Percentiles rank a stretch among this genome's conserved stretches.
Evolutionary conservation across 1,140 invertebrate genomes (phyloP).

Genomic region (Andricus grossulariae): DNA sequence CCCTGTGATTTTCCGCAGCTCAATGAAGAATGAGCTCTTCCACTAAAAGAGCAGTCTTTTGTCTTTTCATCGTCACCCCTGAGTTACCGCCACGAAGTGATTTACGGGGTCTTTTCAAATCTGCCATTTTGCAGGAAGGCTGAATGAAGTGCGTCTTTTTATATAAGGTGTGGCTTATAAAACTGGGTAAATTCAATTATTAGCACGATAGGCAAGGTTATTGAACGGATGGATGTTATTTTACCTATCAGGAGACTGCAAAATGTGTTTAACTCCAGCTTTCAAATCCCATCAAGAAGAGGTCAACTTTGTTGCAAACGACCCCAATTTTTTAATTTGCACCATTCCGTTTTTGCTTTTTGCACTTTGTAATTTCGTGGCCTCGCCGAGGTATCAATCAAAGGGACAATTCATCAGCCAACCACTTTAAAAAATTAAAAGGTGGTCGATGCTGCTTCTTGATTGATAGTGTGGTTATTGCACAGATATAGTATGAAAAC

Average conservation of each 20-base stretch:
- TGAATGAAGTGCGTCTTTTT: too few species aligned
- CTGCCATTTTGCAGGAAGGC: neutral
- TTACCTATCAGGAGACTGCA: too few species aligned
- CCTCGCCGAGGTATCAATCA: slow-evolving; percentile 19
- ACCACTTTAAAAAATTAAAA: slow-evolving; percentile 43
- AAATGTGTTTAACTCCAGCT: too few species aligned
- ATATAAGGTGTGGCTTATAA: too few species aligned
- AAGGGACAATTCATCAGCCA: slow-evolving; percentile 15
- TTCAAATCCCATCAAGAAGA: neutral
- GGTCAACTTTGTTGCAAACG: neutral
- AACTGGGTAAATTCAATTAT: too few species aligned
- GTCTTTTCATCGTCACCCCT: slow-evolving; percentile 61
- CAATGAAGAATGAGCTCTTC: slow-evolving; percentile 34
- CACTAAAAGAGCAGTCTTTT: slow-evolving; percentile 49
- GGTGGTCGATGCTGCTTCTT: slow-evolving; percentile 33
- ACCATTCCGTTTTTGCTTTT: neutral
- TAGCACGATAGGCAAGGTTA: too few species aligned
- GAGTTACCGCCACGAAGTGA: neutral
- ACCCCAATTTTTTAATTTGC: neutral
- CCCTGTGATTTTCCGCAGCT: slow-evolving; percentile 25
- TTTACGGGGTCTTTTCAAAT: neutral
- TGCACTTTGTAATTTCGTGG: neutral
- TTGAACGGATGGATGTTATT: too few species aligned
- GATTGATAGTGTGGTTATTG: slow-evolving; percentile 46
- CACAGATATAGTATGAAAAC: slow-evolving; percentile 34